A percentile compares a stretch with the other conserved stretches of the same genome.
These are phyloP conservation scores for Muricea muricata DNA, from an alignment of 92 coral and sea anemone genomes.

Conservation along the genomic window DNA sequence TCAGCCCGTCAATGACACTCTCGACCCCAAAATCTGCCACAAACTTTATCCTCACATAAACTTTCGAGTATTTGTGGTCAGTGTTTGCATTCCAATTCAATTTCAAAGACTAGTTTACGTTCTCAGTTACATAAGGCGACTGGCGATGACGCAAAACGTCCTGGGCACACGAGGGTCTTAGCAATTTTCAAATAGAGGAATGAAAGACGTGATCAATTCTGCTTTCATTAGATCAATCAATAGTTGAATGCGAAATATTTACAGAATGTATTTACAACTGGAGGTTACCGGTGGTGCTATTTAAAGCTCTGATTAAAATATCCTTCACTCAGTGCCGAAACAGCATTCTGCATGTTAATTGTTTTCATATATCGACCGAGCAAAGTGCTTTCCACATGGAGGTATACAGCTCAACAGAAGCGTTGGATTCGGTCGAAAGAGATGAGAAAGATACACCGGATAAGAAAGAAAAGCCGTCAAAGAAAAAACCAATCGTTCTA, in stretches of 20 bases:
- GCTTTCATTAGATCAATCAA: slow-evolving; percentile 6
- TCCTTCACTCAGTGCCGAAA: background rate
- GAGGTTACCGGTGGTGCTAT: background rate
- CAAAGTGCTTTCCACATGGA: too few species aligned
- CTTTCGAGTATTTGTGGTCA: too few species aligned
- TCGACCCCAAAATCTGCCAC: background rate
- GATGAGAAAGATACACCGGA: background rate
- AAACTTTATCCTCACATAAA: background rate
- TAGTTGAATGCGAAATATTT: slow-evolving; percentile 3
- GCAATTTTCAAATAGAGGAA: background rate
- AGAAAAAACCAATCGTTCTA: background rate
- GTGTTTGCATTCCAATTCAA: background rate
- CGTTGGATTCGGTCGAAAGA: background rate
- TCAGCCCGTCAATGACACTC: too few species aligned
- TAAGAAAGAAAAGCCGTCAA: background rate
- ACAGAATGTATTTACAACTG: slow-evolving; percentile 18
- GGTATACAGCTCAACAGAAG: background rate
- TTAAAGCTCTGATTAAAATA: background rate
- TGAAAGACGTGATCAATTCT: slow-evolving; percentile 7
- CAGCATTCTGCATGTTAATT: too few species aligned
- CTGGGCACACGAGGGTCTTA: background rate
- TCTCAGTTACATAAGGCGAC: background rate
- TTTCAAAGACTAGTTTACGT: background rate
- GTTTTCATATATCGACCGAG: too few species aligned
- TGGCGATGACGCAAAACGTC: background rate